Percentiles rank a stretch among this genome's conserved stretches.
Conservation (phyloP, 1,140 invertebrate genomes). For the Drosophila dunni region DNA sequence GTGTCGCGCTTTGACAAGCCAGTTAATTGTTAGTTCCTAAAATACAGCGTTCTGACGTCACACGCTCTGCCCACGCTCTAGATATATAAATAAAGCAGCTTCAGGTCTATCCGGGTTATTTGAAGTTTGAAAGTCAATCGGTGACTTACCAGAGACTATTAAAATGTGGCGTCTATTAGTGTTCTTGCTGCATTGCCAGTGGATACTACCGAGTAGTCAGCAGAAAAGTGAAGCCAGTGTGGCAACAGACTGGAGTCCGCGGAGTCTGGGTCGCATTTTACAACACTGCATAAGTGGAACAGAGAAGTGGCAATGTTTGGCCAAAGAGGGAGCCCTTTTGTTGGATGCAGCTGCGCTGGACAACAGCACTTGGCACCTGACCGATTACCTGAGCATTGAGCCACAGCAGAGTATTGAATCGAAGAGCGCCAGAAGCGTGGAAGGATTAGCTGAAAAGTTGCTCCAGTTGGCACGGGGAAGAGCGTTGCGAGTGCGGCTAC, state of each 20-base stretch:
- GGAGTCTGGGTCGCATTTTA: slow-evolving; percentile 53
- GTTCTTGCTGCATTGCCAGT: slow-evolving; percentile 46
- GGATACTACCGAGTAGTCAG: slow-evolving; percentile 9
- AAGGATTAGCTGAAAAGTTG: slow-evolving; percentile 50
- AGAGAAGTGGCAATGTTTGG: slow-evolving; percentile 86
- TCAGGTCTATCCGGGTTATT: slow-evolving; percentile 46
- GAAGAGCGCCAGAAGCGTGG: slow-evolving; percentile 2
- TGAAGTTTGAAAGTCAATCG: slow-evolving; percentile 45
- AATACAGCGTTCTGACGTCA: slow-evolving; percentile 30
- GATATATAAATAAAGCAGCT: slow-evolving; percentile 32
- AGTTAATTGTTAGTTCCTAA: slow-evolving; percentile 56
- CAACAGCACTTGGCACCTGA: slow-evolving; percentile 86
- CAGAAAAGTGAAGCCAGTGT: slow-evolving; percentile 3
- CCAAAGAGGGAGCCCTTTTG: slow-evolving; percentile 85
- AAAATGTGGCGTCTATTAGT: slow-evolving; percentile 55
- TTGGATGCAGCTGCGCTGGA: slow-evolving; percentile 86
- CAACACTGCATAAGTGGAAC: slow-evolving; percentile 82
- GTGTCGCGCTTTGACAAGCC: slow-evolving; percentile 77
- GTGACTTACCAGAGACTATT: neutral
- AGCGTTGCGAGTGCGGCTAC: slow-evolving; percentile 61
- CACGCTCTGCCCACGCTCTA: neutral
- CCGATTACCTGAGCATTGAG: slow-evolving; percentile 86
- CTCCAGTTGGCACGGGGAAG: slow-evolving; percentile 64
- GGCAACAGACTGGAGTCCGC: slow-evolving; percentile 44
- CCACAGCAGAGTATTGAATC: slow-evolving; percentile 62